Conservation (phyloP, 2,888 invertebrate genomes). For the Melinaea marsaeus region DNA sequence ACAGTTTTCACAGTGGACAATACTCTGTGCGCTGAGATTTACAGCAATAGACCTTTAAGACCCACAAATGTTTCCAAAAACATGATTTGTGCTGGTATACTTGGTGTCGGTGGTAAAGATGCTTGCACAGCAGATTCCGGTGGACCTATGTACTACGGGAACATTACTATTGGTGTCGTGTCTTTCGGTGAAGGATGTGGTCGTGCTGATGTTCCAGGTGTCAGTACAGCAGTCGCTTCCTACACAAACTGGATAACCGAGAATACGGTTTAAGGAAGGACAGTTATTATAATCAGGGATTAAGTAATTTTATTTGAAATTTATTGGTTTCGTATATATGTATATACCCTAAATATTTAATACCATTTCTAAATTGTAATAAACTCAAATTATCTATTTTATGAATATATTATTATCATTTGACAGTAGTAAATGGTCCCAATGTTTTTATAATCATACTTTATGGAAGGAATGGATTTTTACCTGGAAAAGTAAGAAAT, state of each 20-base stretch:
- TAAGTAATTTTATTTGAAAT: too few relatives aligned
- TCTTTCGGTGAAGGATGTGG: constrained; percentile 64
- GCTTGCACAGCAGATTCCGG: constrained; percentile 52
- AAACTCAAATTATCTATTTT: too few relatives aligned
- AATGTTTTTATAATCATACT: too few relatives aligned
- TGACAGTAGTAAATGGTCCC: too few relatives aligned
- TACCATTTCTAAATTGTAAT: too few relatives aligned
- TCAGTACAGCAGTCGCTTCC: constrained; percentile 54
- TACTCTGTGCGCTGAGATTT: constrained; percentile 47
- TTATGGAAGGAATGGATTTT: too few relatives aligned
- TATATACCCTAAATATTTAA: too few relatives aligned
- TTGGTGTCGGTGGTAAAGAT: constrained; percentile 48
- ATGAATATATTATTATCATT: too few relatives aligned
- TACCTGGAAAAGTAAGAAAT: too few relatives aligned
- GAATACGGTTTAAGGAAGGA: constrained; percentile 8
- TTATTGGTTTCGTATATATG: too few relatives aligned
- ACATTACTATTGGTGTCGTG: constrained; percentile 55
- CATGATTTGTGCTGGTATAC: constrained; percentile 60
- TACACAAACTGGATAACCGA: constrained; percentile 29
- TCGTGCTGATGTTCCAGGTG: constrained; percentile 55
- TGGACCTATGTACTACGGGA: constrained; percentile 37
- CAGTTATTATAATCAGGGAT: too few relatives aligned
- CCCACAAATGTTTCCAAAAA: constrained; percentile 45
- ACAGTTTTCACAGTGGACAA: constrained; percentile 49
- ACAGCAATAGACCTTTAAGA: constrained; percentile 34